Evolutionary conservation across 2,797 vertebrate genomes (phyloP).

Genomic region (Chiloscyllium punctatum): DNA sequence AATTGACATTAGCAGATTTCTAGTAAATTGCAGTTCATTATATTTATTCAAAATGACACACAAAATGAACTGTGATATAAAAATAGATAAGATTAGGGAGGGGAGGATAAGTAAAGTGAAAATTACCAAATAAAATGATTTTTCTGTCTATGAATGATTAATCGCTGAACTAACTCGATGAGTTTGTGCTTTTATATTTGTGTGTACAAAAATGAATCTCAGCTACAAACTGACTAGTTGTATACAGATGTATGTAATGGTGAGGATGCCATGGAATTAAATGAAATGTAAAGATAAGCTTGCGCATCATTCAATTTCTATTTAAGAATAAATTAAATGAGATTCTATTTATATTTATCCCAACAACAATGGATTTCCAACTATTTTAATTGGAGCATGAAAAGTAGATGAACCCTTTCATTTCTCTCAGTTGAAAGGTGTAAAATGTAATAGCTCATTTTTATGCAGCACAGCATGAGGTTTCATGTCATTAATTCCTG

Average conservation of each 20-base stretch:
- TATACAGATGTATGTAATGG: not conserved
- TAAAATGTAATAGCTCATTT: not conserved
- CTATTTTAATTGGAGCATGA: not conserved
- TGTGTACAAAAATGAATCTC: not conserved
- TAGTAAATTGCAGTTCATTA: too few relatives aligned
- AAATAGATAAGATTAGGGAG: not conserved
- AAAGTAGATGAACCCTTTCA: not conserved
- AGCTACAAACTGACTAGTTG: not conserved
- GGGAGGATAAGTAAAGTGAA: not conserved
- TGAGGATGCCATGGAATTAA: not conserved
- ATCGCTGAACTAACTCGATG: not conserved
- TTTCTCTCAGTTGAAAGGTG: not conserved
- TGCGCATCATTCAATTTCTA: not conserved
- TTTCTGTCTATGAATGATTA: not conserved
- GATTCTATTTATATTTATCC: not conserved
- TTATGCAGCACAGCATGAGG: not conserved
- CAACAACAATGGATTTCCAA: not conserved
- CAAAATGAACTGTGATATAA: not conserved
- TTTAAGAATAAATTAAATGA: constrained; percentile 23
- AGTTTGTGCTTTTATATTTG: not conserved
- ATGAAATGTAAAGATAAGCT: not conserved
- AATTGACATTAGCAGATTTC: too few relatives aligned
- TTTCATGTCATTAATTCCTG: not conserved
- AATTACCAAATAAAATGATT: not conserved
- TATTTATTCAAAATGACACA: not conserved